phyloP scores from a whole-genome alignment of 2,797 vertebrate species.

The Florisuga fusca region DNA sequence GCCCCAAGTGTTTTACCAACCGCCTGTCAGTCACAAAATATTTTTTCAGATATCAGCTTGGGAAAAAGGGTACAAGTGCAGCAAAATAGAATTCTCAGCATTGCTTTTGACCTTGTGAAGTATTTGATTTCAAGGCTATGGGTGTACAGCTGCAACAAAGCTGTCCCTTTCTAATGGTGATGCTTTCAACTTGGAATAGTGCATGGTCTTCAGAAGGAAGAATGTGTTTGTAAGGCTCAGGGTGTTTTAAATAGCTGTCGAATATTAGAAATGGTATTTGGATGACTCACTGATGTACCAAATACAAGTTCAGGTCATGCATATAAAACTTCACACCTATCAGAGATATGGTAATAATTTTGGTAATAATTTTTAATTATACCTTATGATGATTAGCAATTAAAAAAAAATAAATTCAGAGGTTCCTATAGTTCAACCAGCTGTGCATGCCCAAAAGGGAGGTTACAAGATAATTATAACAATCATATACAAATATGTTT shows the following conservation, averaged over 20 bases:
- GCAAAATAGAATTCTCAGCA: neutral
- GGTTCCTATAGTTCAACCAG: neutral
- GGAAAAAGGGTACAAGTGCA: neutral
- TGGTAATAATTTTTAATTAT: neutral
- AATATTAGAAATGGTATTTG: constrained; percentile 33
- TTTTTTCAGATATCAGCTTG: neutral
- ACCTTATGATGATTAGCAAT: neutral
- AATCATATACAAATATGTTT: neutral
- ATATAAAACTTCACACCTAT: neutral
- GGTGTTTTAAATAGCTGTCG: constrained; percentile 34
- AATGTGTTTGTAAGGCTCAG: neutral
- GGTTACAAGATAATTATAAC: neutral
- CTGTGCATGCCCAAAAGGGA: neutral
- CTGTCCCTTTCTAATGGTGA: neutral
- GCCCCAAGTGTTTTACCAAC: neutral
- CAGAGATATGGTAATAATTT: neutral
- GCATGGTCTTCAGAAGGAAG: neutral
- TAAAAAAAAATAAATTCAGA: neutral
- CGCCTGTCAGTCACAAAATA: neutral
- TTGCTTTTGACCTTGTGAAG: neutral
- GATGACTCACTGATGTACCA: constrained; percentile 18
- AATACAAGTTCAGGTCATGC: neutral
- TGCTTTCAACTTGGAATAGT: neutral
- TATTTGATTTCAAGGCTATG: neutral
- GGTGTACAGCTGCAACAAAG: neutral